phyloP scores from a whole-genome alignment of 2,113 vertebrate genomes.

The Cryptotis parvus region DNA sequence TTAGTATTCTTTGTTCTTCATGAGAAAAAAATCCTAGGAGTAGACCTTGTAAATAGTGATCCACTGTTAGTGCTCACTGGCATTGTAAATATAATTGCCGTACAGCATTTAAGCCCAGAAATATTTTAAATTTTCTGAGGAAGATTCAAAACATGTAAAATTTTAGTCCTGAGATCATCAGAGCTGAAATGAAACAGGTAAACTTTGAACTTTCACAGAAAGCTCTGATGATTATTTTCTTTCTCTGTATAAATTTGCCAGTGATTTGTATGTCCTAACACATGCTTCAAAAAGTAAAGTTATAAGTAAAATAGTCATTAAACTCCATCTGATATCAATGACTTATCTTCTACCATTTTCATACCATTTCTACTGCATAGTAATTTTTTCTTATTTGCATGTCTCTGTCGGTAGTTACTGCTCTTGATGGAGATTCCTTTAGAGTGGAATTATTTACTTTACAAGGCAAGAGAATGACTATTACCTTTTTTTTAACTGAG shows the following conservation, averaged over 20 bases:
- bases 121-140: background rate
- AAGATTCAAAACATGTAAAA: constrained; percentile 46
- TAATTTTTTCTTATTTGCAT: constrained; percentile 30
- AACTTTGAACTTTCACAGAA: background rate
- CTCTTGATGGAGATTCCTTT: background rate
- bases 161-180: background rate
- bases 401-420: background rate
- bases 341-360: background rate
- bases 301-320: constrained; percentile 12
- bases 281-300: constrained; percentile 8
- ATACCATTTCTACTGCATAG: background rate
- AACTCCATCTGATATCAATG: background rate
- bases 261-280: background rate
- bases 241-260: constrained; percentile 11
- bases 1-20: background rate
- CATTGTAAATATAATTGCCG: background rate
- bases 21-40: constrained; percentile 1
- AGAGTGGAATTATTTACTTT: background rate
- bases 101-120: background rate
- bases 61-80: background rate
- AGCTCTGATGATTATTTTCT: background rate
- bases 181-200: constrained; percentile 5
- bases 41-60: background rate
- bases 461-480: background rate
- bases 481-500: too few relatives aligned